Evolutionary conservation across 2,113 vertebrate genomes (phyloP).

Genomic region (Eudyptes chrysolophus): DNA sequence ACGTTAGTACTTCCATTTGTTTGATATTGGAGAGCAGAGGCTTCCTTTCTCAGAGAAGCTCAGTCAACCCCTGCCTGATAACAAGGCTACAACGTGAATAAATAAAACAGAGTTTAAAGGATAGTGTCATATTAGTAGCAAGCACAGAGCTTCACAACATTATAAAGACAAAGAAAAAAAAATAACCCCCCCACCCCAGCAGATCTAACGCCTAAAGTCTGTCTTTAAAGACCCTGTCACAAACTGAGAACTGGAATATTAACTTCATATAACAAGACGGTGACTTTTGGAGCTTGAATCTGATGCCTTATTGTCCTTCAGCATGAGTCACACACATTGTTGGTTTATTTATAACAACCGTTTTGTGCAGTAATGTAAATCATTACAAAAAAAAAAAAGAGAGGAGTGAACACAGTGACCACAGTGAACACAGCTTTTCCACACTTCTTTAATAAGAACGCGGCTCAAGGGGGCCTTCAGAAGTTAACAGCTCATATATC

Average conservation of each 20-base stretch:
- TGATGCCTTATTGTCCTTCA: background rate
- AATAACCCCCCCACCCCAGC: background rate
- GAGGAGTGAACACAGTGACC: background rate
- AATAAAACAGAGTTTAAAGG: background rate
- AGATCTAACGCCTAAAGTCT: background rate
- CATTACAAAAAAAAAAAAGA: background rate
- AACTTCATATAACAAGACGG: background rate
- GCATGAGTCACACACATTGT: background rate
- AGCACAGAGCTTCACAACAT: background rate
- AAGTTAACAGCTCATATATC: background rate
- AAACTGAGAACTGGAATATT: constrained; percentile 19
- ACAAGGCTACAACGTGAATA: background rate
- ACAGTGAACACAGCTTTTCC: background rate
- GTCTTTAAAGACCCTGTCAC: background rate
- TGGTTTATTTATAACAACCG: constrained; percentile 27
- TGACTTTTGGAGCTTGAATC: background rate
- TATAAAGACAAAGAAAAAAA: background rate
- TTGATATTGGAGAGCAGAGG: background rate
- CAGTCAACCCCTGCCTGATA: background rate
- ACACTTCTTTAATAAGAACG: background rate
- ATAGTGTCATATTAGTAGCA: background rate
- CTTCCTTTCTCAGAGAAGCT: background rate
- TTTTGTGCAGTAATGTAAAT: constrained; percentile 24
- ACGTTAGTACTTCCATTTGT: background rate
- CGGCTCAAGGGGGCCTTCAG: background rate